Evolutionary conservation across 2,113 vertebrate species (phyloP).

Genomic region (Alethe castanea): DNA sequence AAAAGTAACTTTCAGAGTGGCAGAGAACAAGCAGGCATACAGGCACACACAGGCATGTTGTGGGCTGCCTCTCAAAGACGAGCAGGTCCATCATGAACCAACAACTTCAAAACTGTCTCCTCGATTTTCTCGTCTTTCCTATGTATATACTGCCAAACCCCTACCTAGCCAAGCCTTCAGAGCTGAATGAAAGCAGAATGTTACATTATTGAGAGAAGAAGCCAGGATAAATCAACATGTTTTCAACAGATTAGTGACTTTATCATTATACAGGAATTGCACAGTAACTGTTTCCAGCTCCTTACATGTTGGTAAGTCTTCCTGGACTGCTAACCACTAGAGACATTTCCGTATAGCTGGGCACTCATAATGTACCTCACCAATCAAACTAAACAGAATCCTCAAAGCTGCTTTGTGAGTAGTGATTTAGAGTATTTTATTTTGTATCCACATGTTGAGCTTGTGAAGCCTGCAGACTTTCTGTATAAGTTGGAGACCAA

Average conservation of each 20-base stretch:
- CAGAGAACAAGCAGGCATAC: background rate
- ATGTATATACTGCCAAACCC: background rate
- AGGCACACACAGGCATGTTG: background rate
- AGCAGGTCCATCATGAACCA: background rate
- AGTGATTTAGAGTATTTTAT: background rate
- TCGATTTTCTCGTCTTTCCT: background rate
- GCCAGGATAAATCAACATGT: background rate
- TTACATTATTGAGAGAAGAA: background rate
- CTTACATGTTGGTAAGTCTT: background rate
- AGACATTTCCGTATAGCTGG: background rate
- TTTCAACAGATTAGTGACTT: background rate
- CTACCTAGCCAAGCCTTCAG: background rate
- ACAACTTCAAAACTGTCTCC: background rate
- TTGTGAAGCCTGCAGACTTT: background rate
- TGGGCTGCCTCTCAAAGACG: background rate
- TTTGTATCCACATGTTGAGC: background rate
- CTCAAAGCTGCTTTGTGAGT: background rate
- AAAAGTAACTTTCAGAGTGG: background rate
- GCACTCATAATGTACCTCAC: background rate
- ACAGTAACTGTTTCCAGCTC: background rate
- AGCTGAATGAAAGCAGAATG: background rate
- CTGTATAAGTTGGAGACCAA: background rate
- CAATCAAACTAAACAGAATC: background rate
- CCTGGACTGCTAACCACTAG: background rate
- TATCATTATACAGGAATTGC: background rate